Percentiles rank a stretch among this genome's conserved stretches.
Evolutionary conservation across 1,140 invertebrate genomes (phyloP).

Genomic region (Paralvinella palmiformis): DNA sequence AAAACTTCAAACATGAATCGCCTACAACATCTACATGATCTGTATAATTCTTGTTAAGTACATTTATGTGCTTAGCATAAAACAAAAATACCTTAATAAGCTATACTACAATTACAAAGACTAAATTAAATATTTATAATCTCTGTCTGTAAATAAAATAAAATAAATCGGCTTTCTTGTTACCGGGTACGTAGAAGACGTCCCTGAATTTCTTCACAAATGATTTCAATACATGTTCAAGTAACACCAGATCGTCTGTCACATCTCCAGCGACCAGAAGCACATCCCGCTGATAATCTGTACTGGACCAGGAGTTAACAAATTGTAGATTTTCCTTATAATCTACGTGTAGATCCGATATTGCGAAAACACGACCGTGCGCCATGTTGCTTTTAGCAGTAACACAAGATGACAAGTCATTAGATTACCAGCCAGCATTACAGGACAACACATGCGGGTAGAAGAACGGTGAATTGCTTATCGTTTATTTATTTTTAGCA

Average conservation of each 20-base stretch:
- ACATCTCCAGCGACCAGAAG: constrained; percentile 24
- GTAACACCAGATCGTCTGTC: constrained; percentile 13
- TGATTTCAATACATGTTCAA: constrained; percentile 15
- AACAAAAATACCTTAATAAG: neutral
- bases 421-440: too few relatives aligned
- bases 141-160: neutral
- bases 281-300: constrained; percentile 16
- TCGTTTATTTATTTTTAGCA: too few relatives aligned
- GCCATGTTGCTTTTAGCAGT: too few relatives aligned
- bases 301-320: constrained; percentile 14
- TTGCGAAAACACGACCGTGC: constrained; percentile 17
- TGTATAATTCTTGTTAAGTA: neutral
- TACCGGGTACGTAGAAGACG: constrained; percentile 24
- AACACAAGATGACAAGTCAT: too few relatives aligned
- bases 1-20: neutral
- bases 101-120: neutral
- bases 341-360: constrained; percentile 24
- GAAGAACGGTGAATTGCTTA: too few relatives aligned
- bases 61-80: neutral
- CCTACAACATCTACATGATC: neutral
- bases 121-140: neutral
- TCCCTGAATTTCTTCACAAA: constrained; percentile 14
- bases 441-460: too few relatives aligned
- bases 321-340: constrained; percentile 19
- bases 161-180: neutral